phyloP scores from a whole-genome alignment of 2,888 invertebrate species.

The Tetheella fluctuosa region DNA sequence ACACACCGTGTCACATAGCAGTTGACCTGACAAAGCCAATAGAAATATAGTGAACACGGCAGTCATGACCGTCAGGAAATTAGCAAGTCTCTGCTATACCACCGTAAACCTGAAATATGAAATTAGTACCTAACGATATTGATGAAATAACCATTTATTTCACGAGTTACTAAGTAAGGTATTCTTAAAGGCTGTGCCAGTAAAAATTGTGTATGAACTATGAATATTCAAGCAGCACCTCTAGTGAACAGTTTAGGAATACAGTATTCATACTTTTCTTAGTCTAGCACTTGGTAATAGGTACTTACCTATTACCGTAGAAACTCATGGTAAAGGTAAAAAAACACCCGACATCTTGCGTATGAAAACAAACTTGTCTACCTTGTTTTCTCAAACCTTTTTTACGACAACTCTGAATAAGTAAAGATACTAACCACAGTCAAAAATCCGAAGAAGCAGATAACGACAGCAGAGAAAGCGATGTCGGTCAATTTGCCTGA shows the following conservation, averaged over 20 bases:
- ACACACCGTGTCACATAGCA: constrained; percentile 37
- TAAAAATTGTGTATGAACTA: too few species aligned
- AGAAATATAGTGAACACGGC: constrained; percentile 31
- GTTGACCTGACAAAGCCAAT: constrained; percentile 35
- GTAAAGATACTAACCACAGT: constrained; percentile 31
- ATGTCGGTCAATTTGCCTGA: constrained; percentile 29
- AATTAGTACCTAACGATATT: background rate
- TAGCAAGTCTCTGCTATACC: constrained; percentile 30
- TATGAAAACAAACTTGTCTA: too few species aligned
- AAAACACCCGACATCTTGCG: too few species aligned
- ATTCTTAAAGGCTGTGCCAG: too few species aligned
- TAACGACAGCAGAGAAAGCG: constrained; percentile 31
- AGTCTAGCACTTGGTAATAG: too few species aligned
- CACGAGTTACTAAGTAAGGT: background rate
- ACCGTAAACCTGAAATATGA: constrained; percentile 28
- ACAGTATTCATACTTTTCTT: too few species aligned
- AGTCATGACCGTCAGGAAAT: constrained; percentile 28
- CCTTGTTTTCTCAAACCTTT: too few species aligned
- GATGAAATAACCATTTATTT: background rate
- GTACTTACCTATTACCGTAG: too few species aligned
- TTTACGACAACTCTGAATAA: too few species aligned
- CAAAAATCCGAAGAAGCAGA: constrained; percentile 42
- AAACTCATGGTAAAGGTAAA: too few species aligned
- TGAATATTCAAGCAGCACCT: too few species aligned
- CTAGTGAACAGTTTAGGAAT: too few species aligned